Base-by-base conservation (phyloP, 92 coral and sea anemone species). In the Epizoanthus fatuus region DNA sequence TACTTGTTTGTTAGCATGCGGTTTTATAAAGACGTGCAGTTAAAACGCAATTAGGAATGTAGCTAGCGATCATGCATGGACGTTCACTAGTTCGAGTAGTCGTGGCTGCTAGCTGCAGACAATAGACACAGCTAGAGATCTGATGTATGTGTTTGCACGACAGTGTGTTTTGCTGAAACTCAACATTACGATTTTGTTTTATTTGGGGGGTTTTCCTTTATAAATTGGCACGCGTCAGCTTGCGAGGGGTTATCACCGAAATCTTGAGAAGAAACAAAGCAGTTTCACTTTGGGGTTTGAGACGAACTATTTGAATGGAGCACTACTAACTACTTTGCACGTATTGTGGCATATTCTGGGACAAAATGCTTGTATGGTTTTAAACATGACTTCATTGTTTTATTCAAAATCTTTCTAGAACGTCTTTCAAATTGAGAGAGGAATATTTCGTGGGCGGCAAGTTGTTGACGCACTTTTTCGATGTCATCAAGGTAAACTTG, bases 11-110 rank as follows among this genome's bases (percentile, higher is more conserved):
- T 69, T 35, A 39, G 70, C 82, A 60, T 59, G 82, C 56, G 47
- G 70, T 44, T 75, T 62, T 60, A 35, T 77, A 77, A 77, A 77
- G 57, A 77, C 82, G 29, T 58, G 70, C 70, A 59, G 57, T 77
- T 77, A 77, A 77, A 60, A 77, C 57, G 82, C 71, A 77, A 77
- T 77, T 77, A 77, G 56, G 25, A 20, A 20, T 29, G 40, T 19
- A 44, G 70, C 58, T 54, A 38, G 39, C 69, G 54, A 40, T 49
- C 53, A 49, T 49, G 53, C 53, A 49, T 49, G 53, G 53, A 49
- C 53, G 13, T 49, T 49, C 53, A 49, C 9, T 49, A 10, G 53
- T 7, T 49, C 53, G 13, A 9, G 53, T 38, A 77, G 57, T 40
- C 53, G 39, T 55, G 3, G 44, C 53, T 9, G 62, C 45, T 42